Percentiles rank a stretch among this genome's conserved stretches.
Conservation (phyloP, 2,888 invertebrate genomes). For the Lepidonotus clava region DNA sequence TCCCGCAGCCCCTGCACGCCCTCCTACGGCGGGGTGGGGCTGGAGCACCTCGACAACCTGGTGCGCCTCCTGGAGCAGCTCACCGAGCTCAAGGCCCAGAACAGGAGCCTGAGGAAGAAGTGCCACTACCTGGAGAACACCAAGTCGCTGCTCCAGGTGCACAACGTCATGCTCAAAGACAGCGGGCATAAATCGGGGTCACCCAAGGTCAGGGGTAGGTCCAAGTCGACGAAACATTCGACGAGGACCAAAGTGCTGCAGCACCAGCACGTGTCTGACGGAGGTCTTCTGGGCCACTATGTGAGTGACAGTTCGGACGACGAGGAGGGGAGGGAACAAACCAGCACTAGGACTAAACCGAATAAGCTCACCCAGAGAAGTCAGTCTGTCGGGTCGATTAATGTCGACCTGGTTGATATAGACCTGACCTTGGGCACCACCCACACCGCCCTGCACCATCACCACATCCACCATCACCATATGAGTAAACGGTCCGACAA, state of each 20-base stretch:
- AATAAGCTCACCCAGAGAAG: slow-evolving; percentile 83
- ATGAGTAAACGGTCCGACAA: slow-evolving; percentile 17
- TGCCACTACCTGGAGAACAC: slow-evolving; percentile 88
- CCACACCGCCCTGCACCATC: neutral
- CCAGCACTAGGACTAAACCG: slow-evolving; percentile 72
- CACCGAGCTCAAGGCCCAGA: slow-evolving; percentile 87
- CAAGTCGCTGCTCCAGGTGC: slow-evolving; percentile 81
- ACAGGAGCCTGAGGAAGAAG: slow-evolving; percentile 85
- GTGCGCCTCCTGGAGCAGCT: slow-evolving; percentile 89
- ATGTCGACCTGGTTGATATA: slow-evolving; percentile 60
- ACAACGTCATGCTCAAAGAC: slow-evolving; percentile 53
- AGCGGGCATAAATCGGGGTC: neutral
- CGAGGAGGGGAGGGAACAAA: slow-evolving; percentile 78
- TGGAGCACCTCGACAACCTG: slow-evolving; percentile 90
- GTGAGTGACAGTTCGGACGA: slow-evolving; percentile 60
- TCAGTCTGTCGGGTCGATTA: slow-evolving; percentile 85
- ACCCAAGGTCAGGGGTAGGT: slow-evolving; percentile 33
- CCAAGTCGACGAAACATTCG: neutral
- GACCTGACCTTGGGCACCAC: slow-evolving; percentile 32
- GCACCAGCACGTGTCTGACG: slow-evolving; percentile 25
- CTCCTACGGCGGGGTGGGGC: slow-evolving; percentile 72
- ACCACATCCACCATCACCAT: slow-evolving; percentile 60
- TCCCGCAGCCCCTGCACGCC: slow-evolving; percentile 32
- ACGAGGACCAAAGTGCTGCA: slow-evolving; percentile 3
- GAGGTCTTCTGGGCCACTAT: neutral